Evolutionary conservation across 2,888 invertebrate genomes (phyloP), one percentile per base, ranked within the genome.

Genomic region (Enoplolaimus lenunculus): DNA sequence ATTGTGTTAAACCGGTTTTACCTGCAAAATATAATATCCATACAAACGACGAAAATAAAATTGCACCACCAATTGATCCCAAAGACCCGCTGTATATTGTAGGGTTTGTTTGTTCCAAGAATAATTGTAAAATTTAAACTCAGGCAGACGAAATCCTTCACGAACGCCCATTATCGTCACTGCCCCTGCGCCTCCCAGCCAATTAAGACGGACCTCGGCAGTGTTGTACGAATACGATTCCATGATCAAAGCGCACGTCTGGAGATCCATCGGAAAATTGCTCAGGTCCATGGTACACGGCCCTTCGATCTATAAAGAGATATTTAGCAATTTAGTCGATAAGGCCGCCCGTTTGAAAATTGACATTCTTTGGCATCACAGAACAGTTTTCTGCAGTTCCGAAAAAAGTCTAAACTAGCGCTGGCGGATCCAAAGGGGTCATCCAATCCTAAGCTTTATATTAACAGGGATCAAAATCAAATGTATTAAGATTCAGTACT

Each of bases 161-260:
- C 7, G 2, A 1, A 7, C 60, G 26, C 69, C 69, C 64, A 78
- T 78, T 26, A 79, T 78, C 1, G 78, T 76, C 1, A 79, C 78
- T 0, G 79, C 75, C 7, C 45, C 45, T 26, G 78, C 79, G 77
- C 78, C 77, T 45, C 75, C 76, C 28, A 77, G 72, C 79, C 79
- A 79, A 28, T 77, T 73, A n/a, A 79, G 78, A 26, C 77, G 74
- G 31, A 79, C 79, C 72, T 79, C 79, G 2, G 80, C 80, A 1
- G 77, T 80, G 72, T 79, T 79, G 73, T 78, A 79, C 26, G 78
- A 78, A 73, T 79, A 79, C 72, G 76, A 76, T 77, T 79, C 79
- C 59, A 79, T 78, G 13, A 79, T 73, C 35, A 80, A 73, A 71
- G 76, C 75, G 73, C 79, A 79, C 62, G 75, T 75, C 72, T 80